Conservation (phyloP, 2,113 vertebrate species). For the Rallus limicola region DNA sequence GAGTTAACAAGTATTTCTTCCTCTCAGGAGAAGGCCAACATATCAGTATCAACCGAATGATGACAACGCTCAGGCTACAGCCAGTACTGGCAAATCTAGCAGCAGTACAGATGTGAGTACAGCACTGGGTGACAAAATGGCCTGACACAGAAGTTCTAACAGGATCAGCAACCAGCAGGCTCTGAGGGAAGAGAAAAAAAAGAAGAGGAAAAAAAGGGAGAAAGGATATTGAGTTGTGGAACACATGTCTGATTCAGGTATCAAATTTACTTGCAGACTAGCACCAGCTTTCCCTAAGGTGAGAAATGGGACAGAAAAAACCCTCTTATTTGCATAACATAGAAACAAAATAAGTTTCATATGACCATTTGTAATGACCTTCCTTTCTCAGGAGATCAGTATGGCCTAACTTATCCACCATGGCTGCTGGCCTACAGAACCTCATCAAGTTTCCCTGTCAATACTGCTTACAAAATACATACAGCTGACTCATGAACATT, state of each 20-base stretch:
- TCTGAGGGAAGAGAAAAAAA: fast-evolving
- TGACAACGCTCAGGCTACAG: not conserved
- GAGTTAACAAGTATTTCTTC: not conserved
- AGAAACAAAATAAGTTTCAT: not conserved
- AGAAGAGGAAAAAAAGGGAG: too few relatives aligned
- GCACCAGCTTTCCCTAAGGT: not conserved
- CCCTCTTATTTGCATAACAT: not conserved
- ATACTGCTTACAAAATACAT: not conserved
- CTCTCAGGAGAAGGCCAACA: not conserved
- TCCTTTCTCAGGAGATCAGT: not conserved
- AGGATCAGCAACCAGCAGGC: not conserved
- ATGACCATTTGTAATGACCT: not conserved
- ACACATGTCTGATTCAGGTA: not conserved
- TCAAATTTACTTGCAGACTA: not conserved
- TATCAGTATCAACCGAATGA: not conserved
- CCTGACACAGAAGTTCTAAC: not conserved
- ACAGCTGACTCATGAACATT: not conserved
- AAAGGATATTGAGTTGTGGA: not conserved
- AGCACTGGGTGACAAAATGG: not conserved
- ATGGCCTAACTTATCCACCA: not conserved
- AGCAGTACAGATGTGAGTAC: not conserved
- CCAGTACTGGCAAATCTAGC: not conserved
- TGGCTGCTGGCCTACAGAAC: not conserved
- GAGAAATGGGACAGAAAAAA: not conserved
- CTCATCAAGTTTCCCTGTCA: not conserved